phyloP scores from a whole-genome alignment of 2,797 vertebrate species.

The Pipistrellus nathusii region DNA sequence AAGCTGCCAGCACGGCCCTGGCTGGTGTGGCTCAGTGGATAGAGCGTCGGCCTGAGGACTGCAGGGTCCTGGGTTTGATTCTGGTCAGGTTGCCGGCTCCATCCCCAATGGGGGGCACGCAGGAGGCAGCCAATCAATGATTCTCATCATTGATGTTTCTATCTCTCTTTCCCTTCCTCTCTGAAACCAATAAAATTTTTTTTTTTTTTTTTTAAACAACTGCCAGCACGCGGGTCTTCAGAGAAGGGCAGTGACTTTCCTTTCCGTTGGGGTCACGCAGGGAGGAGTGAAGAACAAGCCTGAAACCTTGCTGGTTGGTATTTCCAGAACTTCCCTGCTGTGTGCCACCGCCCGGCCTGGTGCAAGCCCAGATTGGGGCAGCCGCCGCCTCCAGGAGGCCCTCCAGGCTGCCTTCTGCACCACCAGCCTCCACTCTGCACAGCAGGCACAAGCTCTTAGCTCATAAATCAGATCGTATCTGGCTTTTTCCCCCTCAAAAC shows the following conservation, averaged over 20 bases:
- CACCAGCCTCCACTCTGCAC: not conserved
- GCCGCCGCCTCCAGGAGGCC: not conserved
- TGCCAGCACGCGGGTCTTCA: not conserved
- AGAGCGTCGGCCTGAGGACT: no score
- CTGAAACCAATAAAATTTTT: no score
- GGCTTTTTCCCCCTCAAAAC: not conserved
- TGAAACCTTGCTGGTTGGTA: not conserved
- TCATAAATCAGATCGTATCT: rapidly evolving
- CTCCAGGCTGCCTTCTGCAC: no score
- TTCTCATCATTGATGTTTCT: no score
- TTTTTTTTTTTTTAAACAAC: no score
- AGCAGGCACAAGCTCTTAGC: not conserved
- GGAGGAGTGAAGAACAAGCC: not conserved
- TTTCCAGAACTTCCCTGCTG: not conserved
- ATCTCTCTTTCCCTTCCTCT: no score
- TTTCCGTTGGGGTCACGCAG: rapidly evolving
- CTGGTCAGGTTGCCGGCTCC: no score
- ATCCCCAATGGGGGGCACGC: no score
- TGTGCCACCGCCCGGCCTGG: rapidly evolving
- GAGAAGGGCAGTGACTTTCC: not conserved
- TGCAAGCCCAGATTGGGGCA: not conserved
- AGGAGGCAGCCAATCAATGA: no score
- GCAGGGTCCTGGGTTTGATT: no score
- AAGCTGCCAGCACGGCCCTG: not conserved
- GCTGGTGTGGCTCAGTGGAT: no score